Percentiles rank a stretch among this genome's conserved stretches.
Conservation (phyloP, 2,797 vertebrate species). For the Numenius phaeopus region DNA sequence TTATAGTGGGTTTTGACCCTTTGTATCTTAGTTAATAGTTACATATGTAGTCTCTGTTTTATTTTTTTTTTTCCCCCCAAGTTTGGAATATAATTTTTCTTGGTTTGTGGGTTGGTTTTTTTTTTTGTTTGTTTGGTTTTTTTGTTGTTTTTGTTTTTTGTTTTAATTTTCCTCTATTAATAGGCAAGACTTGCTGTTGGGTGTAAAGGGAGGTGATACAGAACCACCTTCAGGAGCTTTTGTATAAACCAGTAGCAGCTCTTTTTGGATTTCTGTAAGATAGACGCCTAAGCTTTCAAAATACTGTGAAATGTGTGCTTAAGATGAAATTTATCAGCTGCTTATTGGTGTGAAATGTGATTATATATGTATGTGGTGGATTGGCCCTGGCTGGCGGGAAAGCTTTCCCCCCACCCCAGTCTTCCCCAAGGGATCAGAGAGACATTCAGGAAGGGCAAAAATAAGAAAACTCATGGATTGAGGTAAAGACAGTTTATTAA, state of each 20-base stretch:
- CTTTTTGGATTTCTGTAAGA: neutral
- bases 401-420: no score
- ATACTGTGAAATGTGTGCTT: neutral
- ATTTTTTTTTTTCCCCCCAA: neutral
- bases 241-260: neutral
- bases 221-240: neutral
- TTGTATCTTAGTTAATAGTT: neutral
- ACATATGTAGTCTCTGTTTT: neutral
- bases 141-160: no score
- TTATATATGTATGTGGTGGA: neutral
- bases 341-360: neutral
- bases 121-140: no score
- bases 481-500: neutral
- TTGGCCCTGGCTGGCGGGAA: neutral
- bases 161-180: neutral
- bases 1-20: neutral
- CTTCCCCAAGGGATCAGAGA: neutral
- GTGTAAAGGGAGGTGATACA: neutral
- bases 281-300: neutral
- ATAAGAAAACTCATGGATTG: neutral
- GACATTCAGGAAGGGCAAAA: neutral
- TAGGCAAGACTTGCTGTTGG: neutral
- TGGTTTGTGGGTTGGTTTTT: no score
- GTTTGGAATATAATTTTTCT: neutral
- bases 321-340: neutral